Conservation (phyloP, 2,113 vertebrate species). For the Epinephelus lanceolatus region DNA sequence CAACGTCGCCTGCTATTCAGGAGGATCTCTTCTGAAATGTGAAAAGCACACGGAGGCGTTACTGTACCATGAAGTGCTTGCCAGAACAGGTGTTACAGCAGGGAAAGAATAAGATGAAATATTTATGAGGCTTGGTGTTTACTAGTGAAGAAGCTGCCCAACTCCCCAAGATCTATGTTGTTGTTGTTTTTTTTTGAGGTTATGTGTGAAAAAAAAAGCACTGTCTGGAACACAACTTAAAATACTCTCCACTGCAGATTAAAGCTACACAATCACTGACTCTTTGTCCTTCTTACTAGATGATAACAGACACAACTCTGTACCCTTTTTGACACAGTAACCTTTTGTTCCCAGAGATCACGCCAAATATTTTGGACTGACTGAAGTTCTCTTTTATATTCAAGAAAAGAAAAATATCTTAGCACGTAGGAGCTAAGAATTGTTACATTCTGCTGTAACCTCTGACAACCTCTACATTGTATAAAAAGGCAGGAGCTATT, state of each 20-base stretch:
- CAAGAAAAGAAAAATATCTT: conserved; percentile 6
- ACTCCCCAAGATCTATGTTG: conserved; percentile 30
- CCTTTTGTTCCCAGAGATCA: conserved; percentile 32
- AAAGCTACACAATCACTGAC: conserved; percentile 32
- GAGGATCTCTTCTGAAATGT: conserved; percentile 52
- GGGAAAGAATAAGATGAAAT: conserved; percentile 71
- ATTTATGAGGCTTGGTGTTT: conserved; percentile 73
- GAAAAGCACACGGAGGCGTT: conserved; percentile 52
- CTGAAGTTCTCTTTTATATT: conserved; percentile 19
- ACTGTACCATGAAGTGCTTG: conserved; percentile 54
- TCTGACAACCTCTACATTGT: conserved; percentile 39
- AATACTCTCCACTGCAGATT: conserved; percentile 38
- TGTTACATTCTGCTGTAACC: conserved; percentile 37
- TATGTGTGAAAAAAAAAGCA: conserved; percentile 10
- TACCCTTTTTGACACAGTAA: conserved; percentile 32
- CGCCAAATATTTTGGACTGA: conserved; percentile 30
- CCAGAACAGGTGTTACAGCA: conserved; percentile 73
- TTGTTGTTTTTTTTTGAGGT: conserved; percentile 38
- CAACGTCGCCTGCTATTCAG: conserved; percentile 29
- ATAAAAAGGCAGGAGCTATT: conserved; percentile 40
- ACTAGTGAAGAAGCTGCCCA: conserved; percentile 56
- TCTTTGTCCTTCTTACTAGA: conserved; percentile 12
- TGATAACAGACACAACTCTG: conserved; percentile 36
- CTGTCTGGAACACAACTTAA: conserved; percentile 44
- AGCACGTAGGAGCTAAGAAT: conserved; percentile 17